Base-by-base conservation (phyloP, 1,140 invertebrate genomes). In the Linepithema humile region DNA sequence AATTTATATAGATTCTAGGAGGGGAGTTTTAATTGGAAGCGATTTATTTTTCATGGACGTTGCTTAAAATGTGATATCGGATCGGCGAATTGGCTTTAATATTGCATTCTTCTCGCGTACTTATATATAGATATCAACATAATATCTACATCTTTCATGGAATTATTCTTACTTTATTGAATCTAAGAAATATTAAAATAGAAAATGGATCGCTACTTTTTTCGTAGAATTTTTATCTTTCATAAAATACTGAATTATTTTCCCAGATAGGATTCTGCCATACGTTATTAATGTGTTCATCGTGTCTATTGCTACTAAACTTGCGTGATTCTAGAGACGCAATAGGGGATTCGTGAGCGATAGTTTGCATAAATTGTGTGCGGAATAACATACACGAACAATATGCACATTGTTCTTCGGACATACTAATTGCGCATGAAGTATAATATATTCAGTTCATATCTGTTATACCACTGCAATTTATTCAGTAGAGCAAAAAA, bases 351-450 rank as follows among this genome's bases (percentile, higher is more conserved):
- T 65, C 50, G 26, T 26, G 35, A 20, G 62, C 45, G 35, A 78
- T 40, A 23, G 82, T 75, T 87, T 67, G 80, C 86, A 82, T 84
- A 88, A 74, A 84, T 80, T 65, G n/a, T 48, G 20, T 29, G 43
- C 62, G 7, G 73, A 80, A 65, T 73, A 86, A 64, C 12, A 23
- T n/a, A 20, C 67, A 82, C 65, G 82, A 84, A 70, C 86, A 70
- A 40, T 38, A 23, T 38, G 5, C 35, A 10, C 17, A 32, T 67
- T 55, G 45, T 65, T 48, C 48, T 45, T 84, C 1, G 17, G 45
- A 32, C 48, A n/a, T 80, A 40, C 62, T 57, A 69, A 80, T 48
- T 80, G 32, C 84, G 43, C 57, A 12, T 78, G n/a, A 84, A 62
- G 20, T 57, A 78, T 26, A 40, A 40, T 35, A 12, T 69, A 35